These are phyloP conservation scores for Cotesia typhae DNA, from an alignment of 1,140 invertebrate species.

Conservation along the genomic window DNA sequence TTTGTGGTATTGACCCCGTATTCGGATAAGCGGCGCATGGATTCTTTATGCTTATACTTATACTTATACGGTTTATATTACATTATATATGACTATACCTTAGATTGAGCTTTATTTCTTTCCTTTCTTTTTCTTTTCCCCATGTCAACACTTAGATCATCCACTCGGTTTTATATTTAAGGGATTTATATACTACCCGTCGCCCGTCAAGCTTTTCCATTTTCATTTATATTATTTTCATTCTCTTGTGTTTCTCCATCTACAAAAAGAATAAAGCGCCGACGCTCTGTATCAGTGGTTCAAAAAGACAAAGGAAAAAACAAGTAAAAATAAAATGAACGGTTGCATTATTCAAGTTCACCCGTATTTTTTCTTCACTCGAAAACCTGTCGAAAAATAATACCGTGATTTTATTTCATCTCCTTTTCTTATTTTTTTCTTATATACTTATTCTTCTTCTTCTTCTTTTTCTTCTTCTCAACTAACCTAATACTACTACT, in stretches of 20 bases:
- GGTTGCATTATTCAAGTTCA: slow-evolving; percentile 17
- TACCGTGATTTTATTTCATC: slow-evolving; percentile 6
- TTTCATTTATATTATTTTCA: too few species aligned
- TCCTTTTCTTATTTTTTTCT: neutral
- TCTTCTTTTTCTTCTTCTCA: too few species aligned
- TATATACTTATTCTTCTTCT: neutral
- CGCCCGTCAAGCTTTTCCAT: neutral
- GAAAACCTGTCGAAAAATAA: neutral
- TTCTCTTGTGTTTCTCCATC: too few species aligned
- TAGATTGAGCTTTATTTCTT: neutral
- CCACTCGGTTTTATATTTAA: neutral
- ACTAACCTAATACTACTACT: too few species aligned
- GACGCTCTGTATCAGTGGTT: too few species aligned
- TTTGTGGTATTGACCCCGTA: slow-evolving; percentile 19
- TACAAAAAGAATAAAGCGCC: neutral
- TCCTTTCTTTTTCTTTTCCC: slow-evolving; percentile 13
- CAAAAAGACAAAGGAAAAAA: too few species aligned
- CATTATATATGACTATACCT: too few species aligned
- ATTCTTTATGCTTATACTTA: too few species aligned
- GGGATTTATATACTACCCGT: neutral
- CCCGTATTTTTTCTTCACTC: slow-evolving; percentile 19
- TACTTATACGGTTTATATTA: too few species aligned
- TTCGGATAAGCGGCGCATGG: too few species aligned
- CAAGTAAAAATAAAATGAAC: too few species aligned
- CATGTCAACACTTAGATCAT: slow-evolving; percentile 27